Conservation (phyloP, 2,888 invertebrate species). For the Diaperis boleti region DNA sequence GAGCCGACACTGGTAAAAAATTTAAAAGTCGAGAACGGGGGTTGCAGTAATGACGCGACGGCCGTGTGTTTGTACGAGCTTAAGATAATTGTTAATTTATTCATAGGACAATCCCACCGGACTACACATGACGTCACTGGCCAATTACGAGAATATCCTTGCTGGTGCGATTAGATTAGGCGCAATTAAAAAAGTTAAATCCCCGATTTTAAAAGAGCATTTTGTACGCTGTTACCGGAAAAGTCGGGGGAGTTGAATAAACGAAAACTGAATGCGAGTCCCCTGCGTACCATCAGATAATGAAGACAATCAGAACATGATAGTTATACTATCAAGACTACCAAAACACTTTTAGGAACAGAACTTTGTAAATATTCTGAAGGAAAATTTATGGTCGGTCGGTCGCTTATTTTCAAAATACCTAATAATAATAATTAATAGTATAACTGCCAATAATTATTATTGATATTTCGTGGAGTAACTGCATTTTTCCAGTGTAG, state of each 20-base stretch:
- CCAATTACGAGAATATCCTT: conserved; percentile 60
- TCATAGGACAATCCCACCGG: conserved; percentile 59
- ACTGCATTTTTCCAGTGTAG: conserved; percentile 32
- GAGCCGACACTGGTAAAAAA: too few relatives aligned
- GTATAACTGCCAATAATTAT: too few relatives aligned
- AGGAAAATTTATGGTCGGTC: too few relatives aligned
- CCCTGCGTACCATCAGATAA: too few relatives aligned
- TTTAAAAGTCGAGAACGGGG: conserved; percentile 17
- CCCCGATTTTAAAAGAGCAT: conserved; percentile 58
- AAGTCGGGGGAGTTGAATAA: neutral
- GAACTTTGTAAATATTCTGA: too few relatives aligned
- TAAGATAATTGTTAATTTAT: conserved; percentile 63
- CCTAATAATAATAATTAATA: neutral
- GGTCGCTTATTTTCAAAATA: too few relatives aligned
- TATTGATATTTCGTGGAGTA: neutral
- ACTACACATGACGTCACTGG: conserved; percentile 56
- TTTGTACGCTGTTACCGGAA: conserved; percentile 39
- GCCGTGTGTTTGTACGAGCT: conserved; percentile 53
- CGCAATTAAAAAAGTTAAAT: conserved; percentile 61
- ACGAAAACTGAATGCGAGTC: neutral
- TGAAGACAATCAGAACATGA: too few relatives aligned
- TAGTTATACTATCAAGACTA: too few relatives aligned
- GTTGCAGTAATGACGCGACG: conserved; percentile 12
- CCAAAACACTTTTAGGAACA: too few relatives aligned
- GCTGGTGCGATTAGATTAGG: conserved; percentile 58